These are phyloP conservation scores for Sitta carolinensis DNA, from an alignment of 2,797 vertebrate species.

Conservation along the genomic window DNA sequence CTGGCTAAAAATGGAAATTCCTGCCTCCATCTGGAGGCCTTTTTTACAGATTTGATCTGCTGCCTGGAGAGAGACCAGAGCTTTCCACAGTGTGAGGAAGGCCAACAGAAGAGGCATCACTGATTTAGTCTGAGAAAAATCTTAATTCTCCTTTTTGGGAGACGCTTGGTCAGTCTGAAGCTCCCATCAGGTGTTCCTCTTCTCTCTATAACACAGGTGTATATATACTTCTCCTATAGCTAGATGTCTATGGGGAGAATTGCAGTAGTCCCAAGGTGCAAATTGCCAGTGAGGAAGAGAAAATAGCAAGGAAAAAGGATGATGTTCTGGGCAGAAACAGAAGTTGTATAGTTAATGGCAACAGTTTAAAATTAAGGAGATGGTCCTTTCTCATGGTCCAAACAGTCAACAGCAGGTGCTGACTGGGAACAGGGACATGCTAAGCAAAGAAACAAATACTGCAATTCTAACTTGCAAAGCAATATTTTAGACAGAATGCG, in stretches of 20 bases:
- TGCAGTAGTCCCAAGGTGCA: background rate
- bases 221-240: background rate
- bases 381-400: background rate
- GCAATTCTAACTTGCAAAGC: background rate
- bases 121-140: background rate
- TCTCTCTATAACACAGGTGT: background rate
- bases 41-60: background rate
- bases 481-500: background rate
- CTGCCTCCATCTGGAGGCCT: background rate
- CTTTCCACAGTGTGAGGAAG: background rate
- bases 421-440: background rate
- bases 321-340: background rate
- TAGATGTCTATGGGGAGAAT: background rate
- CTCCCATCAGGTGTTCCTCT: background rate
- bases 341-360: background rate
- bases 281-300: background rate
- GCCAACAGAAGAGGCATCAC: background rate
- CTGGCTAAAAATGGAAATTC: conserved; percentile 13
- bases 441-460: background rate
- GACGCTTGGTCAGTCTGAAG: background rate
- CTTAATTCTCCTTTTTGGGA: background rate
- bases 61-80: background rate
- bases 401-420: background rate
- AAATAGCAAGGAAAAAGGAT: background rate
- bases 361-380: background rate